Percentiles rank a stretch among this genome's conserved stretches.
phyloP scores from a whole-genome alignment of 2,113 vertebrate species.

The Erythrolamprus reginae region DNA sequence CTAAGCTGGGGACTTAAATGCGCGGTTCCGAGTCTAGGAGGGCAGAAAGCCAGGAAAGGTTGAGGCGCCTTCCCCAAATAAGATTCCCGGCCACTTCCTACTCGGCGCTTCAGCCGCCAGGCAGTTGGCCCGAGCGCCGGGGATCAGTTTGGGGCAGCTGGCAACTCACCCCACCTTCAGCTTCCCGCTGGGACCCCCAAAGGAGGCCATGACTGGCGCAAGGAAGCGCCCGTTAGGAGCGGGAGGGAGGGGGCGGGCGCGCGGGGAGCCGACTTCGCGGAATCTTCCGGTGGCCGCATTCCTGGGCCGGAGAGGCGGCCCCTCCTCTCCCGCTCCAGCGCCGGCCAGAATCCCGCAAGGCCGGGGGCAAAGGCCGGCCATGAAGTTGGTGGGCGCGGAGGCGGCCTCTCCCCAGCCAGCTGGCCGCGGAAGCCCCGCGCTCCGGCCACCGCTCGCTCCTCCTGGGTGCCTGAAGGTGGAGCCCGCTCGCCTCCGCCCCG shows the following conservation, averaged over 20 bases:
- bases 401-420: neutral
- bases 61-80: neutral
- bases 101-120: neutral
- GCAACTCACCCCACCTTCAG: neutral
- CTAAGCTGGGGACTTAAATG: no score
- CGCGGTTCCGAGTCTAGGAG: neutral
- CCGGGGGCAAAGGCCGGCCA: neutral
- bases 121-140: neutral
- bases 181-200: neutral
- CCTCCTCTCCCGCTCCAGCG: neutral
- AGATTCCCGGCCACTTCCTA: neutral
- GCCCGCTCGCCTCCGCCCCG: neutral
- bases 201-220: neutral
- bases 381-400: neutral
- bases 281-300: neutral
- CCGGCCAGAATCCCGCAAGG: no score
- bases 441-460: neutral
- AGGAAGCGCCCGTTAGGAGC: neutral
- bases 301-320: neutral
- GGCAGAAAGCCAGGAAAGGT: neutral
- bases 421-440: neutral
- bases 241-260: neutral
- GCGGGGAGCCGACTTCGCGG: neutral
- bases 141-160: neutral
- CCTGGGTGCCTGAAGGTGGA: neutral